Percentiles rank a stretch among this genome's conserved stretches.
These are phyloP conservation scores for Halcyon leucocephala DNA, from an alignment of 2,797 vertebrate species.

Conservation along the genomic window DNA sequence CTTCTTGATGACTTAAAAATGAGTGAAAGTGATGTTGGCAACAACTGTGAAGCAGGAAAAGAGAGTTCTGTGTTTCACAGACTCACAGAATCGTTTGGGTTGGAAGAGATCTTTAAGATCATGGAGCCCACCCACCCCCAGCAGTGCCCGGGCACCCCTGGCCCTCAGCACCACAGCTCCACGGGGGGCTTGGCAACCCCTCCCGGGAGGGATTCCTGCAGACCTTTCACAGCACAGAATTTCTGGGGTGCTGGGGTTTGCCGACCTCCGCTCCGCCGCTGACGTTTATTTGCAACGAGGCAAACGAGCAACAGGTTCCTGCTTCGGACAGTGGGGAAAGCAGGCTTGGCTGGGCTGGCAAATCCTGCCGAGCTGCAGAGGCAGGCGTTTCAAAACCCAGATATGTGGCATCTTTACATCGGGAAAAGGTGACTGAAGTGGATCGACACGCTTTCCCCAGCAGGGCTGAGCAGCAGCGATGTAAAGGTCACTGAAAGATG, in stretches of 20 bases:
- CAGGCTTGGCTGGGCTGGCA: background rate
- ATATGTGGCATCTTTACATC: background rate
- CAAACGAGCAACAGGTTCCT: rapidly evolving
- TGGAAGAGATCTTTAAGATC: background rate
- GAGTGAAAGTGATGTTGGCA: background rate
- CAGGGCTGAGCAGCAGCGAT: background rate
- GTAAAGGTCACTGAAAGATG: background rate
- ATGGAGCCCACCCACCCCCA: background rate
- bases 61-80: background rate
- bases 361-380: background rate
- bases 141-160: background rate
- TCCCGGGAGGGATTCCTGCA: background rate
- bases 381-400: background rate
- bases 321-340: rapidly evolving
- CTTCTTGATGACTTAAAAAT: background rate
- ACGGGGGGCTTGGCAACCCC: background rate
- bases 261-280: rapidly evolving
- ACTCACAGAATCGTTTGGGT: background rate
- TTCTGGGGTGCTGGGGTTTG: background rate
- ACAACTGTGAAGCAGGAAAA: background rate
- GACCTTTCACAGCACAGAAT: rapidly evolving
- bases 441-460: background rate
- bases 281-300: rapidly evolving
- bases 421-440: background rate
- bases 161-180: background rate